These are phyloP conservation scores for Hirtodrosophila trivittata DNA, from an alignment of 2,888 invertebrate genomes.

Conservation along the genomic window DNA sequence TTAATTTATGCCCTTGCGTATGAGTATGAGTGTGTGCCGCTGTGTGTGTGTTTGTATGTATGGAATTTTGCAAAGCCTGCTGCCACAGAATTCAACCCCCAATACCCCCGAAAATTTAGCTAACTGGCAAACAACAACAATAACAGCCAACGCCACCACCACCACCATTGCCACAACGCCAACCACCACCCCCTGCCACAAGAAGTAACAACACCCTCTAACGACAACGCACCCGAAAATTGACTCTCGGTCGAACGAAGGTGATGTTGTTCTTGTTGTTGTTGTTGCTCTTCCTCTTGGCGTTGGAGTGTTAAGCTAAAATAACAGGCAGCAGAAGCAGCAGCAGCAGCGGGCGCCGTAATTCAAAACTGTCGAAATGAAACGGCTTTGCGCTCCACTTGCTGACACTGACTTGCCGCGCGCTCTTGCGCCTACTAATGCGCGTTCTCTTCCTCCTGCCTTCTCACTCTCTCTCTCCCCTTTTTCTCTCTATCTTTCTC, in stretches of 20 bases:
- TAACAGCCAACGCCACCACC: conserved; percentile 29
- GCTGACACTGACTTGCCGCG: conserved; percentile 25
- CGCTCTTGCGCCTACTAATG: conserved; percentile 19
- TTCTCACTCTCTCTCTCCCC: conserved; percentile 30
- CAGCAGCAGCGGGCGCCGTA: conserved; percentile 36
- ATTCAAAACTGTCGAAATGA: conserved; percentile 77
- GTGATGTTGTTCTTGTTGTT: conserved; percentile 46
- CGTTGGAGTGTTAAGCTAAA: conserved; percentile 62
- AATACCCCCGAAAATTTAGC: conserved; percentile 30
- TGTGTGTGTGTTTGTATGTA: conserved; percentile 21
- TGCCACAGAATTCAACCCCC: conserved; percentile 59
- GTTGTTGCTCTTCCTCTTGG: conserved; percentile 33
- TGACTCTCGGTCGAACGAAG: conserved; percentile 60
- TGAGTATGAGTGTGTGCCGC: conserved; percentile 2
- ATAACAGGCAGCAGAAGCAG: conserved; percentile 41
- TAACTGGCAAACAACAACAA: conserved; percentile 18
- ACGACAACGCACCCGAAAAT: conserved; percentile 33
- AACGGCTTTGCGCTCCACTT: conserved; percentile 70
- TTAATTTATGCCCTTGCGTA: conserved; percentile 50
- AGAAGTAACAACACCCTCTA: conserved; percentile 22
- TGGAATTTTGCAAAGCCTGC: conserved; percentile 52
- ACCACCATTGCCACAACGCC: conserved; percentile 26
- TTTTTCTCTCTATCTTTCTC: conserved; percentile 28
- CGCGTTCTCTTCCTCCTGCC: conserved; percentile 11
- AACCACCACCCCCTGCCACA: conserved; percentile 34